Evolutionary conservation across 64 coral and sea anemone species (phyloP).

Genomic region (Astreopora myriophthalma): DNA sequence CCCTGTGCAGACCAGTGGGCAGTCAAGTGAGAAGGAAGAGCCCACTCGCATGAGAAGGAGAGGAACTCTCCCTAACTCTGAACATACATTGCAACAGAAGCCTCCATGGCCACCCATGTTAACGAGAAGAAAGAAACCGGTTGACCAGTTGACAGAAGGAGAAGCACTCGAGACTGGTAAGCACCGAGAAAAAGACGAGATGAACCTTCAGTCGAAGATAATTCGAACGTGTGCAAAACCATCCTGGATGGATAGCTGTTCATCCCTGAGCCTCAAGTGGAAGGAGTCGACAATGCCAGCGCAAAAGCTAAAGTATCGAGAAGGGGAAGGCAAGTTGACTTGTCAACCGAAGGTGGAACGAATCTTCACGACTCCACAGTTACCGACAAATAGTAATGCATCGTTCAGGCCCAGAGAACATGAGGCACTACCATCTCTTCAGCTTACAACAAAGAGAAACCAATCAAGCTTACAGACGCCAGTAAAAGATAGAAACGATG

Average conservation of each 20-base stretch:
- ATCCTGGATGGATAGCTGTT: background rate
- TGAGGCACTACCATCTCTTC: background rate
- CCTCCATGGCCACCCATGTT: background rate
- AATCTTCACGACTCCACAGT: background rate
- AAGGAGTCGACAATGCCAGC: background rate
- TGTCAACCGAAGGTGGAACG: background rate
- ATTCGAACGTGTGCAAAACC: background rate
- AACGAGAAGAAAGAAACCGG: background rate
- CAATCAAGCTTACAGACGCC: background rate
- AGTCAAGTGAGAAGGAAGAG: background rate
- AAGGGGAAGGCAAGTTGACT: background rate
- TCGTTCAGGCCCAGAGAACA: background rate
- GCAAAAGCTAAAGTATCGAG: background rate
- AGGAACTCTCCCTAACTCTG: no score
- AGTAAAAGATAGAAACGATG: background rate
- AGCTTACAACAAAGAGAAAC: background rate
- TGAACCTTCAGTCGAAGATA: background rate
- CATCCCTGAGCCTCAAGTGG: background rate
- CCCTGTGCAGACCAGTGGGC: background rate
- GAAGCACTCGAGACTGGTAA: background rate
- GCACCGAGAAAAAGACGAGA: background rate
- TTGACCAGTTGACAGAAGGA: background rate
- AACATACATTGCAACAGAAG: background rate
- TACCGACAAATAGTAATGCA: background rate
- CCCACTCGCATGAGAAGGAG: background rate